Evolutionary conservation across 2,113 vertebrate species (phyloP).

Genomic region (Colius striatus): DNA sequence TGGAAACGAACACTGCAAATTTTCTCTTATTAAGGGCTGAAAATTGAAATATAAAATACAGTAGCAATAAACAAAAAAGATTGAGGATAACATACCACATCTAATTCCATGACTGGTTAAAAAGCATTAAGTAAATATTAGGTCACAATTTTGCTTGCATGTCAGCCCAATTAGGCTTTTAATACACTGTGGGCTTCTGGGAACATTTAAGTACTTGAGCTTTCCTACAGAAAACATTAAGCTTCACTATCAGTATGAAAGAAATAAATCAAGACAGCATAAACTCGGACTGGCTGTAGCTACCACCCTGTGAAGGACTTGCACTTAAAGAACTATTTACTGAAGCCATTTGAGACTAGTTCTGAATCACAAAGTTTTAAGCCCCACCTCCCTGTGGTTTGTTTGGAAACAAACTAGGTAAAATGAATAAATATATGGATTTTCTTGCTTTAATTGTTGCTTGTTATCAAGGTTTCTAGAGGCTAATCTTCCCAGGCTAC

Average conservation of each 20-base stretch:
- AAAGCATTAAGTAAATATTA: neutral
- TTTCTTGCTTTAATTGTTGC: neutral
- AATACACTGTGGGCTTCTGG: neutral
- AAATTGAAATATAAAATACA: neutral
- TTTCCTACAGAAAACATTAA: neutral
- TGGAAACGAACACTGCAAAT: neutral
- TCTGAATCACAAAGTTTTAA: neutral
- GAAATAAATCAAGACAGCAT: neutral
- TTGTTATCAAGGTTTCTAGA: neutral
- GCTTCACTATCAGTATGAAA: neutral
- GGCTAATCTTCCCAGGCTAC: neutral
- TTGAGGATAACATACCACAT: neutral
- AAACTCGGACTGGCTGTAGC: neutral
- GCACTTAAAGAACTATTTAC: neutral
- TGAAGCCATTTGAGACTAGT: neutral
- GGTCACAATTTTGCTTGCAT: neutral
- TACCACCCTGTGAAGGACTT: neutral
- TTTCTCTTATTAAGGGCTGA: neutral
- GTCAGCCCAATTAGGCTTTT: neutral
- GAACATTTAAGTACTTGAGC: neutral
- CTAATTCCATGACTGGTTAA: neutral
- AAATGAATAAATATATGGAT: neutral
- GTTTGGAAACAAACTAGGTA: neutral
- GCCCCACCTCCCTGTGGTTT: accelerated
- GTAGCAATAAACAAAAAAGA: neutral